These are phyloP conservation scores for Nasonia vitripennis DNA, from an alignment of 1,140 invertebrate genomes.

Conservation along the genomic window DNA sequence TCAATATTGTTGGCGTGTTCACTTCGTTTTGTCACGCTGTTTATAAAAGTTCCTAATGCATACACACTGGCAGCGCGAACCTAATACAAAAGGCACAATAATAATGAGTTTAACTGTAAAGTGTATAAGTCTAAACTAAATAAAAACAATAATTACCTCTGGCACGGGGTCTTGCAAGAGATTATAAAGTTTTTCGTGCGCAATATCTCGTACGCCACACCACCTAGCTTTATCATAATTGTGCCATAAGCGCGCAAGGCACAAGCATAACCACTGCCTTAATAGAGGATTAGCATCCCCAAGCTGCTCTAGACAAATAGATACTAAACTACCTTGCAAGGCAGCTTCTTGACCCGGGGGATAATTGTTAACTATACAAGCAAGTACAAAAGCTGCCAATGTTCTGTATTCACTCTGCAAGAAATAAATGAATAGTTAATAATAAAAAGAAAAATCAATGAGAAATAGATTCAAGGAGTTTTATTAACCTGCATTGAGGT, in stretches of 20 bases:
- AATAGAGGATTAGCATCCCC: constrained; percentile 81
- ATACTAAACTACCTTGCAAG: constrained; percentile 89
- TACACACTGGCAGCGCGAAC: constrained; percentile 93
- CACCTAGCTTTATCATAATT: constrained; percentile 95
- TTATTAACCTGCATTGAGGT: constrained; percentile 83
- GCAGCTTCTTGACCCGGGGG: constrained; percentile 90
- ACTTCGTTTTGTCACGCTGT: constrained; percentile 85
- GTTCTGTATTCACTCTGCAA: constrained; percentile 89
- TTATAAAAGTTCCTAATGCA: constrained; percentile 95
- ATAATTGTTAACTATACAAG: constrained; percentile 94
- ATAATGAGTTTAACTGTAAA: constrained; percentile 38
- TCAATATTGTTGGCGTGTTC: constrained; percentile 96
- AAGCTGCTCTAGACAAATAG: constrained; percentile 91
- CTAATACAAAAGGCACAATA: constrained; percentile 67
- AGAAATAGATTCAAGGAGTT: constrained; percentile 32
- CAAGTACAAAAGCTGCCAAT: constrained; percentile 93
- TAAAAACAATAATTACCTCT: constrained; percentile 78
- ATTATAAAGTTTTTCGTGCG: constrained; percentile 93
- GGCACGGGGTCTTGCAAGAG: constrained; percentile 88
- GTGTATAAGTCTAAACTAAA: neutral
- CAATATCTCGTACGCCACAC: constrained; percentile 96
- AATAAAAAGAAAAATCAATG: constrained; percentile 2
- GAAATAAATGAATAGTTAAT: constrained; percentile 45
- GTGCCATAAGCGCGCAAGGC: constrained; percentile 95
- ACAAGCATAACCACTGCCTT: constrained; percentile 94